Base-by-base conservation (phyloP, 2,797 vertebrate species). In the Myotis pilosus region DNA sequence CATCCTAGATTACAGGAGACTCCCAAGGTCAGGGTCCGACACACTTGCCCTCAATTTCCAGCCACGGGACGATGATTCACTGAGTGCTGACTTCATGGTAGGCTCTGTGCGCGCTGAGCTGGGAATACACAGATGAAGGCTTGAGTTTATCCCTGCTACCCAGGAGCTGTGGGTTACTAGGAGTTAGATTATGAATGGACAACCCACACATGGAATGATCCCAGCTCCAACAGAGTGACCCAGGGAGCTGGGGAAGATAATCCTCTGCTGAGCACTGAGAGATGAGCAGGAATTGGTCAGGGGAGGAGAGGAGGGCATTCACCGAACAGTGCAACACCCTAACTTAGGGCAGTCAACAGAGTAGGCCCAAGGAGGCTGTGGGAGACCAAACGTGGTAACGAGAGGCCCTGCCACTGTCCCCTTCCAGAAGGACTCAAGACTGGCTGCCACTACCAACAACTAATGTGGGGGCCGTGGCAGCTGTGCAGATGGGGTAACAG, bases 401-500 rank as follows among this genome's bases (percentile, higher is more conserved):
- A 71, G 80, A 8, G 41, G 19, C 8, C 36, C 47, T 66, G 23
- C 23, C 11, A n/a, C 16, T 3, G 4, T 17, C 51, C 78, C 20
- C 41, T 89, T 51, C 41, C 44, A 44, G 44, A 44, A 76, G 69
- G 79, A n/a, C 60, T 20, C 64, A 51, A 44, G 51, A 15, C 1
- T 55, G 13, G 57, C 22, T 53, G 38, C 28, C 60, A 75, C 15
- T 38, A 30, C 25, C 13, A 9, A 28, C 11, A 41, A 13, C 76
- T 19, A 11, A 12, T 22, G 8, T 0, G 38, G 38, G 64, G 25
- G 15, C 16, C 1, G 20, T 4, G 4, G 36, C 5, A 25, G 47
- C 0, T 0, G 7, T 2, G 1, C 33, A 47, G 23, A 6, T 3
- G 3, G 25, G 5, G 0, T 28, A 28, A 33, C 25, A 53, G 19